Evolutionary conservation across 2,113 vertebrate genomes (phyloP).

Genomic region (Hippoglossus stenolepis): DNA sequence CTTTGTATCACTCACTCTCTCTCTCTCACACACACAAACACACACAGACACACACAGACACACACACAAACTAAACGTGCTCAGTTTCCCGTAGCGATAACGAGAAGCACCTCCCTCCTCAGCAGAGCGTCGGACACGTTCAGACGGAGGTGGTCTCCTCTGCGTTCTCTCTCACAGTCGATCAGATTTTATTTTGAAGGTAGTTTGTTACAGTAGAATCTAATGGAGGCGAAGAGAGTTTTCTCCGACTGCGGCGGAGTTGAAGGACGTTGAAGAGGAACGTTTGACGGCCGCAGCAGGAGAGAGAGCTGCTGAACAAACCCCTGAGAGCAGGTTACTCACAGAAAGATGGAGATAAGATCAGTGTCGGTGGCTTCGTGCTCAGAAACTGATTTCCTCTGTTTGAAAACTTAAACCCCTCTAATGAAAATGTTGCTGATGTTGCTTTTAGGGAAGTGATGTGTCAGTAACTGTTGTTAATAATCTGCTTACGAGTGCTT

Average conservation of each 20-base stretch:
- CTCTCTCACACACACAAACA: constrained; percentile 20
- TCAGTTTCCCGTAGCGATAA: constrained; percentile 36
- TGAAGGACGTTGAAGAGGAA: too few species aligned
- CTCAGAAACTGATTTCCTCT: too few species aligned
- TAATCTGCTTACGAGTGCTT: neutral
- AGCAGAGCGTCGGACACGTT: constrained; percentile 23
- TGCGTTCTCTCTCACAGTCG: constrained; percentile 15
- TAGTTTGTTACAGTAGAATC: neutral
- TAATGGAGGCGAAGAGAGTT: too few species aligned
- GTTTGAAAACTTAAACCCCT: too few species aligned
- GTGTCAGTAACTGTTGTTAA: neutral
- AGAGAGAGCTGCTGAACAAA: too few species aligned
- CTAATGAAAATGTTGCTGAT: too few species aligned
- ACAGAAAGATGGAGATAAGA: too few species aligned
- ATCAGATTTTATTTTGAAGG: neutral
- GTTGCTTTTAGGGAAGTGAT: too few species aligned
- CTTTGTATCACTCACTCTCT: constrained; percentile 14
- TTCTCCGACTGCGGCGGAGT: too few species aligned
- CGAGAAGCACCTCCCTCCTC: constrained; percentile 35
- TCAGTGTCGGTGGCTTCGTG: too few species aligned
- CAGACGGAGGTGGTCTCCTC: constrained; percentile 24
- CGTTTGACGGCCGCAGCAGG: too few species aligned
- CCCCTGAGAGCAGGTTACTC: too few species aligned
- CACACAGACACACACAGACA: constrained; percentile 17
- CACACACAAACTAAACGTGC: constrained; percentile 10